Evolutionary conservation across 30 jellyfish, hydroid and myxozoan genomes (phyloP), one percentile per base, ranked within the genome.

Genomic region (Pseudorhiza aurosa): DNA sequence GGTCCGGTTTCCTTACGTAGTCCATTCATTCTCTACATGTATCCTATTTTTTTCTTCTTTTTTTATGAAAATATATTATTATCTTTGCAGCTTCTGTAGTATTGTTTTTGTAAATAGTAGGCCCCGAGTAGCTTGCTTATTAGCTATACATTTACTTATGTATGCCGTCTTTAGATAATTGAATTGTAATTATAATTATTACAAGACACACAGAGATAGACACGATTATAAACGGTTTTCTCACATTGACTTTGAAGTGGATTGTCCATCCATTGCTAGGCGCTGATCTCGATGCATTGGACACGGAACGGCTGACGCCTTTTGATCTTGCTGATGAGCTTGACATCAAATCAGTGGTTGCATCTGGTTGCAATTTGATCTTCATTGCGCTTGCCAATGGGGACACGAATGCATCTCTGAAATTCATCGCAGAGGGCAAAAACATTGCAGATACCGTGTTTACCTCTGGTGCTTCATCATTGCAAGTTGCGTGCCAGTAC

Each of bases 401-500:
- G 17, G 77, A 89, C 55, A 25, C 68, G 76, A 45, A 36, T 17
- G 50, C 51, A 9, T 49, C 75, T 5, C 26, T 18, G n/a, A 26
- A 49, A n/a, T 43, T 35, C 31, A 46, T 75, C n/a, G 65, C 64
- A 35, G 72, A 36, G 24, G 58, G 58, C 50, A 68, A 53, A 46
- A 73, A 63, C 15, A 39, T 58, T 43, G 94, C 77, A 0, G 57
- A 68, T 43, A 50, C 77, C 21, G 57, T 40, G 17, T 89, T 89
- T 40, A 45, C 70, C 27, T 68, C 83, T 17, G 83, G 90, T 4
- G 55, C 76, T 15, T 71, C 97, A 24, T 79, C 96, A 44, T 45
- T 89, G 21, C 97, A 82, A 32, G 84, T 89, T 58, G 97, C 93
- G 4, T 65, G 93, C 37, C 68, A 69, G 25, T 44, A 69, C 32